These are phyloP conservation scores for Cariama cristata DNA, from an alignment of 2,113 vertebrate genomes.

Conservation along the genomic window DNA sequence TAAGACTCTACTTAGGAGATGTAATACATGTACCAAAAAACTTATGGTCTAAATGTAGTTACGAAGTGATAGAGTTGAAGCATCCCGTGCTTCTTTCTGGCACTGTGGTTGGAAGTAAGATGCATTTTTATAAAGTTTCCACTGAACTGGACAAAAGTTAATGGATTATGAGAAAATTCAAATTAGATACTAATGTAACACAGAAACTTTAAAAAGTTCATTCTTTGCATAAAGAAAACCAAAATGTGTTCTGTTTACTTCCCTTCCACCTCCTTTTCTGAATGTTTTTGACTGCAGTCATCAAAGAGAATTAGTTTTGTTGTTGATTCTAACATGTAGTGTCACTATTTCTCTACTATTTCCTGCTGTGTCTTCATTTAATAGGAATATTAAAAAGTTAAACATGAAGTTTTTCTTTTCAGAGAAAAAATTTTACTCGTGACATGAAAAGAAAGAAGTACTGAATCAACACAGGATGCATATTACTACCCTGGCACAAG, in stretches of 20 bases:
- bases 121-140: not conserved
- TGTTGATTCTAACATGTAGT: not conserved
- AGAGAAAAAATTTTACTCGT: not conserved
- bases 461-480: not conserved
- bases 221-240: not conserved
- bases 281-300: not conserved
- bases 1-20: fast-evolving
- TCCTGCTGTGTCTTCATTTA: not conserved
- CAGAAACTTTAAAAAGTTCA: not conserved
- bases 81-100: not conserved
- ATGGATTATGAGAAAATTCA: not conserved
- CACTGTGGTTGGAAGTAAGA: not conserved
- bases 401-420: conserved; percentile 5
- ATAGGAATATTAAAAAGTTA: not conserved
- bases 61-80: not conserved
- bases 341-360: not conserved
- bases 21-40: not conserved
- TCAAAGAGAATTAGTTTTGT: not conserved
- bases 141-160: not conserved
- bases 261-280: fast-evolving
- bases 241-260: not conserved
- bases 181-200: not conserved
- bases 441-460: not conserved
- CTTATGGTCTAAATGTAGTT: not conserved
- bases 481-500: not conserved